A percentile compares a stretch with the other conserved stretches of the same genome.
phyloP scores from a whole-genome alignment of 2,888 invertebrate genomes.

The Thera britannica region DNA sequence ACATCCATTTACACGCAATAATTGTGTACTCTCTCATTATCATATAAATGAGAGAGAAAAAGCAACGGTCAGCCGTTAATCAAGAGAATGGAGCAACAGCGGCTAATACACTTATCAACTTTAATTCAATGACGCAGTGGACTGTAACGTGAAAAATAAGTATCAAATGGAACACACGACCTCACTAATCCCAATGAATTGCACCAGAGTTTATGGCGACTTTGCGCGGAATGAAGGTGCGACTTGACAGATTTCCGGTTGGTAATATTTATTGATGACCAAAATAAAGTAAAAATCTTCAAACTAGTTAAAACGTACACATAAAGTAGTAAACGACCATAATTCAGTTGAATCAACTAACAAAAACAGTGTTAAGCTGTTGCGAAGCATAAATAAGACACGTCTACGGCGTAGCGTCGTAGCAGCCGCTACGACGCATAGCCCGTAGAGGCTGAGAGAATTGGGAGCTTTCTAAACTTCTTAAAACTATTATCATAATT shows the following conservation, averaged over 20 bases:
- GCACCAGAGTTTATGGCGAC: constrained; percentile 42
- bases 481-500: constrained; percentile 82
- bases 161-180: constrained; percentile 71
- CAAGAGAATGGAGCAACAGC: constrained; percentile 80
- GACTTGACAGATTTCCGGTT: constrained; percentile 21
- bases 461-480: constrained; percentile 74
- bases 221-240: constrained; percentile 23
- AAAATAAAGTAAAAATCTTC: neutral
- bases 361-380: constrained; percentile 53
- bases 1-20: constrained; percentile 77
- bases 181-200: constrained; percentile 78
- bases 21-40: constrained; percentile 79
- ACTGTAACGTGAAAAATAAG: constrained; percentile 79
- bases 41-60: constrained; percentile 84
- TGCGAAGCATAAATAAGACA: constrained; percentile 70
- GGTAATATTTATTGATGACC: constrained; percentile 1
- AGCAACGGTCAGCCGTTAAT: constrained; percentile 78
- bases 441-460: constrained; percentile 66
- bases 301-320: neutral
- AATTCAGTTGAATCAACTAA: constrained; percentile 56
- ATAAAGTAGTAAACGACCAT: neutral
- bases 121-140: constrained; percentile 81
- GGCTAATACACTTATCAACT: constrained; percentile 84
- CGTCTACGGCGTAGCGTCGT: constrained; percentile 65
- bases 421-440: constrained; percentile 56